Conservation (phyloP, 2,113 vertebrate species). For the Spermophilus dauricus region DNA sequence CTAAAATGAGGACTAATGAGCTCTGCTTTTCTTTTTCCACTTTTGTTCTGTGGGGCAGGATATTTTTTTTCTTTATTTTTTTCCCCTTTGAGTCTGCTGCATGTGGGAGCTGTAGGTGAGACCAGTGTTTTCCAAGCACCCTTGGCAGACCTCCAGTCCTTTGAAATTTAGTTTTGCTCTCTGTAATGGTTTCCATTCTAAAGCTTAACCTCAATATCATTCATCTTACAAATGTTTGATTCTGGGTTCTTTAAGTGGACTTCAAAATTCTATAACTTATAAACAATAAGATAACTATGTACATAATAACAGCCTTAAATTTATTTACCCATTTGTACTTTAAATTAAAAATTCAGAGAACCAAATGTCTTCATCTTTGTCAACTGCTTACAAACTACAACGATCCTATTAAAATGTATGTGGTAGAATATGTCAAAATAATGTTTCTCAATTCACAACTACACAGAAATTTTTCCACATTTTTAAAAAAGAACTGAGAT, state of each 20-base stretch:
- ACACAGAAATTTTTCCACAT: neutral
- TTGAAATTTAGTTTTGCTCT: constrained; percentile 23
- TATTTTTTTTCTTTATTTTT: neutral
- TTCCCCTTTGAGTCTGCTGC: neutral
- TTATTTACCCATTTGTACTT: neutral
- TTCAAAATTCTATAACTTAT: neutral
- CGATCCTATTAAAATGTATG: neutral
- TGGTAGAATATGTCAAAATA: neutral
- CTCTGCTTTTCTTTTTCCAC: neutral
- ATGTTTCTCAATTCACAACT: neutral
- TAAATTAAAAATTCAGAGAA: constrained; percentile 16
- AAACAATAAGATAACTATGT: neutral
- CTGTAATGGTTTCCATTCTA: constrained; percentile 26
- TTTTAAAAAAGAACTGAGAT: neutral
- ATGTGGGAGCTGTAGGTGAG: neutral
- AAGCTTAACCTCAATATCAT: constrained; percentile 7
- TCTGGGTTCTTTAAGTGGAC: neutral
- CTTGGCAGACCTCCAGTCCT: neutral
- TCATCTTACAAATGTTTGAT: neutral
- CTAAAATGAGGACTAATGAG: neutral
- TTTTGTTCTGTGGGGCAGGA: neutral
- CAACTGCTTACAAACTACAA: neutral
- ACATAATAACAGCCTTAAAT: neutral
- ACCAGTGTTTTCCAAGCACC: neutral
- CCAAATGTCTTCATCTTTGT: neutral